A percentile compares a stretch with the other conserved stretches of the same genome.
phyloP scores from a whole-genome alignment of 2,113 vertebrate species.

The Colistium nudipinnis region DNA sequence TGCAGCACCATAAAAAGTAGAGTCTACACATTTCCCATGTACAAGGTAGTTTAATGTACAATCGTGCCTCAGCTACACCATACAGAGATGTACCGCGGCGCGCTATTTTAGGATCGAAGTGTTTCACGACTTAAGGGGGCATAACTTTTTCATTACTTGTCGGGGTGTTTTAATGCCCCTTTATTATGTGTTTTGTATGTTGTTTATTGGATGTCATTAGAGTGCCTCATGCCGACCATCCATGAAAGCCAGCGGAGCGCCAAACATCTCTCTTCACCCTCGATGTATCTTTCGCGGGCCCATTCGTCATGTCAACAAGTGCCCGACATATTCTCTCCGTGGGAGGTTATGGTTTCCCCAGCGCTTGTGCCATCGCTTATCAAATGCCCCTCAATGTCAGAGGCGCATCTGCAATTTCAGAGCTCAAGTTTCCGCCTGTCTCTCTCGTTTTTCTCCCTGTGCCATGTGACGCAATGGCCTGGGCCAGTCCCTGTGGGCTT shows the following conservation, averaged over 20 bases:
- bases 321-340: neutral
- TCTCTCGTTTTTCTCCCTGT: neutral
- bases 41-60: too few species aligned
- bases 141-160: neutral
- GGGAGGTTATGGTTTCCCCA: neutral
- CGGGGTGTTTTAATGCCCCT: constrained; percentile 38
- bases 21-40: too few species aligned
- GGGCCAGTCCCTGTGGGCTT: neutral
- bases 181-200: constrained; percentile 51
- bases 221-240: constrained; percentile 18
- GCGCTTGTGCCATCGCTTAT: neutral
- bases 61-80: too few species aligned
- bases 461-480: neutral
- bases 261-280: constrained; percentile 48
- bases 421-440: constrained; percentile 30
- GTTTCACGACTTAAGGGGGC: neutral
- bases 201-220: constrained; percentile 37
- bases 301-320: constrained; percentile 65
- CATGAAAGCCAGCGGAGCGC: neutral
- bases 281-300: constrained; percentile 27
- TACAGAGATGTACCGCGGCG: neutral
- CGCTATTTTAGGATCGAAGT: neutral
- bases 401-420: constrained; percentile 16
- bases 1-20: too few species aligned
- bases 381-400: constrained; percentile 6